Evolutionary conservation across 2,888 invertebrate species (phyloP), one percentile per base, ranked within the genome.

Genomic region (Lamproptera curius): DNA sequence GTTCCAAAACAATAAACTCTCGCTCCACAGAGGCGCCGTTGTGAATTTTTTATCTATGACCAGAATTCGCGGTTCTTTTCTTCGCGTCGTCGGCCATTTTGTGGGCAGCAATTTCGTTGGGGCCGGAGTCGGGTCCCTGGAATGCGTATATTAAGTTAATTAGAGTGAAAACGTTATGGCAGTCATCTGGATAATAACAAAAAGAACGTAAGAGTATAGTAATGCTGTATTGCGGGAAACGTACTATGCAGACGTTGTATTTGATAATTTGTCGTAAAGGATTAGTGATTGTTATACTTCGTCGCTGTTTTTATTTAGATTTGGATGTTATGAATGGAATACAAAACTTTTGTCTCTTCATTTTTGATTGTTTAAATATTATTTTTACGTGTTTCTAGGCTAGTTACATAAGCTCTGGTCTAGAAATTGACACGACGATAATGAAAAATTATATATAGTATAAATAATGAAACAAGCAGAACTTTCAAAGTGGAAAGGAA

Each of bases 121-220:
- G n/a, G 52, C 45, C 4, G 73, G 77, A 0, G 75, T 76, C 0
- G 84, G 84, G 14, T 77, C 57, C 9, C 84, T 84, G 72, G 6
- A 73, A 74, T 17, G 20, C 28, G 17, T 34, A 28, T 31, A 26
- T 34, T 40, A 40, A 35, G 35, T 39, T 43, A 20, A 43, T 48
- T 39, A 43, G 37, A 4, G 34, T 34, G n/a, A 38, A 17, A 34
- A 42, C 34, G 34, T 38, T 16, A 38, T 38, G 38, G 31, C 13
- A 31, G 37, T 14, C 0, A 23, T 48, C 39, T 43, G 16, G 37
- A 47, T 37, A 42, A 38, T 37, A 47, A 33, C 37, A 33, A 33
- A 13, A 20, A 28, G 14, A 41, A 11, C 6, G 13, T 14, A n/a
- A 41, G 15, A 14, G 15, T 33, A 20, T 33, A 23, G 2, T 28